Evolutionary conservation across 2,888 invertebrate species (phyloP), one percentile per base, ranked within the genome.

Genomic region (Netelia melanura): DNA sequence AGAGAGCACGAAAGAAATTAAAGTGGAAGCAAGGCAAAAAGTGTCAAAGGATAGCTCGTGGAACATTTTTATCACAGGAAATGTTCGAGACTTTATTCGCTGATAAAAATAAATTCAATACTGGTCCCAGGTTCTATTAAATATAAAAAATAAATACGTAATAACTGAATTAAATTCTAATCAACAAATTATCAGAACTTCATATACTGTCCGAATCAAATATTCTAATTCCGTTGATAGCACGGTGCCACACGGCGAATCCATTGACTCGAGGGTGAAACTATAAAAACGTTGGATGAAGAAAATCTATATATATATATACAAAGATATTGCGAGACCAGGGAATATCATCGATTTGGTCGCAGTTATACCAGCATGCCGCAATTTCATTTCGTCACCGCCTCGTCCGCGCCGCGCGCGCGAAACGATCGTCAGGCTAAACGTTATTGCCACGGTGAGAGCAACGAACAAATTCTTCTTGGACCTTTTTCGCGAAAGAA

Each of bases 401-500:
- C 17, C 56, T 44, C 43, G 21, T 58, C 21, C 65, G 25, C 21
- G 44, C 10, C 14, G 17, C 1, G 8, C 65, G 25, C n/a, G 38
- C 62, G 30, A 72, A 80, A 76, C 72, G 76, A 80, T 80, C 83
- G 72, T 77, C 72, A 64, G 58, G 76, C 78, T 25, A 68, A 71
- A 48, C 83, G 71, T 85, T 85, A 83, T 85, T 80, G 72, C 76
- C 6, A 64, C 64, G 64, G 44, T 56, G 58, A 74, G 70, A 74
- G 74, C 38, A 68, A 74, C 68, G 62, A 68, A 81, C 72, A 85
- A 78, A 85, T 85, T 85, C 78, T 64, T 67, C 62, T 83, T 67
- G 67, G 71, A 67, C 75, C 68, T 83, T 81, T 78, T 80, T 56
- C 58, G 30, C 67, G 54, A 76, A 78, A 72, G 17, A 77, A 72